Conservation (phyloP, 2,888 invertebrate species). For the Chalcosyrphus nemorum region DNA sequence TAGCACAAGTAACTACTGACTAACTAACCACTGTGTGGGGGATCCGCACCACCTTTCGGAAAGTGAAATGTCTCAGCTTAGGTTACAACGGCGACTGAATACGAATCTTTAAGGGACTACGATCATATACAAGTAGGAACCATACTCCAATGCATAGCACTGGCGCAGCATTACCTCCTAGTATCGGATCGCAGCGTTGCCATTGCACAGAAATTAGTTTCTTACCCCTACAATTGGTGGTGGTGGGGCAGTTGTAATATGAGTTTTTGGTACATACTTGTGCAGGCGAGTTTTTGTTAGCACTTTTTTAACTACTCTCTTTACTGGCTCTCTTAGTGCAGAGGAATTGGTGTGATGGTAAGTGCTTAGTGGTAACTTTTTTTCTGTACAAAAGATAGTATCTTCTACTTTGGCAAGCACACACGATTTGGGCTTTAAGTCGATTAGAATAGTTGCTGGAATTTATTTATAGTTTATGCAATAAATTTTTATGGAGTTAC, state of each 20-base stretch:
- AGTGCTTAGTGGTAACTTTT: background rate
- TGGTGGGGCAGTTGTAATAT: background rate
- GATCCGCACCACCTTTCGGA: background rate
- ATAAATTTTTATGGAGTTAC: background rate
- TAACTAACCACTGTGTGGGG: background rate
- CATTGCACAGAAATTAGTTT: constrained; percentile 1
- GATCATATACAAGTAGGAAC: constrained; percentile 55
- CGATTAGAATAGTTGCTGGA: background rate
- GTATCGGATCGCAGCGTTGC: background rate
- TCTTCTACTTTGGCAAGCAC: background rate
- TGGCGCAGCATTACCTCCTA: constrained; percentile 15
- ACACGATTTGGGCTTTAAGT: background rate
- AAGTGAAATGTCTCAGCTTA: constrained; percentile 77
- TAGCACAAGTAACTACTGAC: background rate
- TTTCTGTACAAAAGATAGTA: background rate
- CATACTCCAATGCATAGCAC: constrained; percentile 17
- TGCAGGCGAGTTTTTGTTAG: background rate
- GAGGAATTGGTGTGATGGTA: background rate
- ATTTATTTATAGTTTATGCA: background rate
- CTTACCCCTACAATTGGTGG: background rate
- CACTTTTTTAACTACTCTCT: background rate
- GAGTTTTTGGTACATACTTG: background rate
- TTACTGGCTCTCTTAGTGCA: background rate
- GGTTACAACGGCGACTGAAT: constrained; percentile 79
- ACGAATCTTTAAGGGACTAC: constrained; percentile 42